Conservation (phyloP, 2,888 invertebrate species). For the Pandemis corylana region DNA sequence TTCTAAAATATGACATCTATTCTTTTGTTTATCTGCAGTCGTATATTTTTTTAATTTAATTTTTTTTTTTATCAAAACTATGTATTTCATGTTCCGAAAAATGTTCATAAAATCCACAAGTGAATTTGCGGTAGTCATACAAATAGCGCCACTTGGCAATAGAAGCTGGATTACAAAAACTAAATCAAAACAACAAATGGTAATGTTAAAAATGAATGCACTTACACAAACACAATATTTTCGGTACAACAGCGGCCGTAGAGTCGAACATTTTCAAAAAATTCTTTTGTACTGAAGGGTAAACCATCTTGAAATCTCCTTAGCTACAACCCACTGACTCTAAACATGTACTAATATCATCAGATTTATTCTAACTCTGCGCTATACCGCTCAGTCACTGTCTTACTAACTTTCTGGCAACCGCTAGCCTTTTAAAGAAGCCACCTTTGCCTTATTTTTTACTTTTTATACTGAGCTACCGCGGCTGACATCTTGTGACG, state of each 20-base stretch:
- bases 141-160: background rate
- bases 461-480: constrained; percentile 72
- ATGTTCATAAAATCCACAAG: background rate
- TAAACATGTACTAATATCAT: constrained; percentile 48
- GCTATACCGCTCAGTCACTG: constrained; percentile 4
- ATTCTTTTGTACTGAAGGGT: constrained; percentile 58
- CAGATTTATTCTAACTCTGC: constrained; percentile 8
- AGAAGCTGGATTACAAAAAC: constrained; percentile 3
- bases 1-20: too few relatives aligned
- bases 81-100: background rate
- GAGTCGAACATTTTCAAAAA: constrained; percentile 59
- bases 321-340: constrained; percentile 60
- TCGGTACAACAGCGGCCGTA: constrained; percentile 60
- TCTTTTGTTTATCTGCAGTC: too few relatives aligned
- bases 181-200: background rate
- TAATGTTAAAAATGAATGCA: constrained; percentile 48
- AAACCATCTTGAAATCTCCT: constrained; percentile 67
- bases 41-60: too few relatives aligned
- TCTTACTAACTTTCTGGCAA: constrained; percentile 21
- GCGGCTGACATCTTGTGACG: constrained; percentile 76
- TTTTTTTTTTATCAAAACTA: background rate
- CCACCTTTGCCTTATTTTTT: constrained; percentile 61
- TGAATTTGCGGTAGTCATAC: background rate
- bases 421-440: constrained; percentile 47
- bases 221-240: constrained; percentile 76